A percentile compares a stretch with the other conserved stretches of the same genome.
Evolutionary conservation across 1,140 invertebrate species (phyloP).

Genomic region (Phymorhynchus buccinoides): DNA sequence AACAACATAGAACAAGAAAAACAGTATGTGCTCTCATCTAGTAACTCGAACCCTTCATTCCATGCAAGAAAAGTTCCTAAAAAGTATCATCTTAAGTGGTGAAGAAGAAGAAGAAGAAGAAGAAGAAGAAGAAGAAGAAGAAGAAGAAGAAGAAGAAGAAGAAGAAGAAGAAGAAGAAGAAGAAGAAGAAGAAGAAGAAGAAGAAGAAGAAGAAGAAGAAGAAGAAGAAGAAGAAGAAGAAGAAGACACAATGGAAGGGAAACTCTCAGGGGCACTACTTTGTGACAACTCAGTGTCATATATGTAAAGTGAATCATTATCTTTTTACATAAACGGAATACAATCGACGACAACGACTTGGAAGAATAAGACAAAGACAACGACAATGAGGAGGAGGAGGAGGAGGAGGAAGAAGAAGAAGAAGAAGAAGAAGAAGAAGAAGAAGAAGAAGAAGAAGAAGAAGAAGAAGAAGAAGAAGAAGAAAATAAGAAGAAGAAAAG

Average conservation of each 20-base stretch:
- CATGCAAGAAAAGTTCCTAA: too few relatives aligned
- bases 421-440: slow-evolving; percentile 18
- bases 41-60: too few relatives aligned
- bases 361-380: not conserved
- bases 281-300: too few relatives aligned
- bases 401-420: slow-evolving; percentile 4
- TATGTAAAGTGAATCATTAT: too few relatives aligned
- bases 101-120: not conserved
- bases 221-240: not conserved
- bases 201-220: not conserved
- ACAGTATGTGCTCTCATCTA: too few relatives aligned
- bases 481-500: not conserved
- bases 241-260: not conserved
- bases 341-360: too few relatives aligned
- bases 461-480: not conserved
- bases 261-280: too few relatives aligned
- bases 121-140: not conserved
- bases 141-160: not conserved
- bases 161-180: not conserved
- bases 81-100: too few relatives aligned
- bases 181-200: not conserved
- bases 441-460: slow-evolving; percentile 18
- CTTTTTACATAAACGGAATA: too few relatives aligned
- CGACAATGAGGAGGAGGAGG: not conserved
- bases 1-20: too few relatives aligned